Percentiles rank a stretch among this genome's conserved stretches.
Conservation (phyloP, 1,140 invertebrate species). For the Stenopsyche tienmushanensis region DNA sequence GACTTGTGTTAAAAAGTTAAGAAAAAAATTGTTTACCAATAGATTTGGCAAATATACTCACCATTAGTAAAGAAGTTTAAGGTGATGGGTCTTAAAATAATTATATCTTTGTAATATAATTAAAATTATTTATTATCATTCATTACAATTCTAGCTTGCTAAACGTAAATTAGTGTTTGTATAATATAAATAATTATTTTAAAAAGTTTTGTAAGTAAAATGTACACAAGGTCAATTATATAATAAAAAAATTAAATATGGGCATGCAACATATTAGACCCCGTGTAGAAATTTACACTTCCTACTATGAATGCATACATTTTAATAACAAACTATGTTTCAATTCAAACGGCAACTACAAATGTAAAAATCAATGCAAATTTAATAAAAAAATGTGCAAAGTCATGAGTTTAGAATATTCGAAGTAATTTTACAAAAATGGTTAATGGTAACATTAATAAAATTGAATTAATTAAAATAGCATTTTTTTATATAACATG, state of each 20-base stretch:
- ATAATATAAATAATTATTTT: slow-evolving; percentile 59
- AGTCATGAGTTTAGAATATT: slow-evolving; percentile 40
- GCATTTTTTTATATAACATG: slow-evolving; percentile 38
- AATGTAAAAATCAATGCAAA: slow-evolving; percentile 25
- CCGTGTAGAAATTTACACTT: slow-evolving; percentile 33
- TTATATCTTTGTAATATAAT: slow-evolving; percentile 56
- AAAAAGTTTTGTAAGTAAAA: slow-evolving; percentile 53
- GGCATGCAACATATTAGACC: slow-evolving; percentile 40
- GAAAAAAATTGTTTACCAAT: too few relatives aligned
- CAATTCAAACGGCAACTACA: slow-evolving; percentile 39
- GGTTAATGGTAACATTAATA: slow-evolving; percentile 37
- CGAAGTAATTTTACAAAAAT: slow-evolving; percentile 39
- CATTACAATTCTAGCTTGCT: slow-evolving; percentile 61
- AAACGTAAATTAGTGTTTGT: slow-evolving; percentile 58
- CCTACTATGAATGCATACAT: slow-evolving; percentile 37
- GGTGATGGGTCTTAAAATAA: slow-evolving; percentile 45
- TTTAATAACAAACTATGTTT: slow-evolving; percentile 38
- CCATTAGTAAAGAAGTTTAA: too few relatives aligned
- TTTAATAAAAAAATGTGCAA: slow-evolving; percentile 35
- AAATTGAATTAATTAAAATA: slow-evolving; percentile 39
- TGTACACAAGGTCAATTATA: slow-evolving; percentile 44
- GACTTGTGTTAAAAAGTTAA: too few relatives aligned
- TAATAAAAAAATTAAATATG: slow-evolving; percentile 33
- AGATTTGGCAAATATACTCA: too few relatives aligned
- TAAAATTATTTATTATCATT: slow-evolving; percentile 62